A percentile compares a stretch with the other conserved stretches of the same genome.
phyloP scores from a whole-genome alignment of 2,113 vertebrate genomes.

The Pteruthius melanotis region DNA sequence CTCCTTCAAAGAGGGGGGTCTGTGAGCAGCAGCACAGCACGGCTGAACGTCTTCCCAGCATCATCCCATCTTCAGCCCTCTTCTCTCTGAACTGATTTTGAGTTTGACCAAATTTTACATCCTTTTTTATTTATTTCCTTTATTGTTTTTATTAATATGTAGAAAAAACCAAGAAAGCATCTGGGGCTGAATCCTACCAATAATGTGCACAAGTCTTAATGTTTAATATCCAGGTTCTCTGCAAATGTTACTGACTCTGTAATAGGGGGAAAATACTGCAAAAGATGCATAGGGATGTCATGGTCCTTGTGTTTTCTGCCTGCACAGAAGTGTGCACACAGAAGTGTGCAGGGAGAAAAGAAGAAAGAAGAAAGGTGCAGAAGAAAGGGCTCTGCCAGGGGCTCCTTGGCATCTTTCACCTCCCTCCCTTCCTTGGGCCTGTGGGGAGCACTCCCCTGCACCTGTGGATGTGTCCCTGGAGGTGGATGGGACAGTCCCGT shows the following conservation, averaged over 20 bases:
- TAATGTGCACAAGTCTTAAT: background rate
- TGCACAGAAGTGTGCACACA: background rate
- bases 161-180: background rate
- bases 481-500: accelerated
- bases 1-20: background rate
- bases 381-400: background rate
- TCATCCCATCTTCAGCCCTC: background rate
- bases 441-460: accelerated
- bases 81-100: background rate
- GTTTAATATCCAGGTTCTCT: background rate
- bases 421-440: background rate
- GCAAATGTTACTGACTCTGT: background rate
- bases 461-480: accelerated
- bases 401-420: background rate
- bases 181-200: background rate
- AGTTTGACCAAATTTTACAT: background rate
- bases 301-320: accelerated
- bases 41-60: background rate
- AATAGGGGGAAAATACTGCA: accelerated
- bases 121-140: background rate
- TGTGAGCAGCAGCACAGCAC: background rate
- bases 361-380: too few species aligned
- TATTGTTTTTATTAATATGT: background rate
- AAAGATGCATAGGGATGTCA: accelerated
- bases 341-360: too few species aligned